Evolutionary conservation across 2,797 vertebrate genomes (phyloP).

Genomic region (Ciconia nigra): DNA sequence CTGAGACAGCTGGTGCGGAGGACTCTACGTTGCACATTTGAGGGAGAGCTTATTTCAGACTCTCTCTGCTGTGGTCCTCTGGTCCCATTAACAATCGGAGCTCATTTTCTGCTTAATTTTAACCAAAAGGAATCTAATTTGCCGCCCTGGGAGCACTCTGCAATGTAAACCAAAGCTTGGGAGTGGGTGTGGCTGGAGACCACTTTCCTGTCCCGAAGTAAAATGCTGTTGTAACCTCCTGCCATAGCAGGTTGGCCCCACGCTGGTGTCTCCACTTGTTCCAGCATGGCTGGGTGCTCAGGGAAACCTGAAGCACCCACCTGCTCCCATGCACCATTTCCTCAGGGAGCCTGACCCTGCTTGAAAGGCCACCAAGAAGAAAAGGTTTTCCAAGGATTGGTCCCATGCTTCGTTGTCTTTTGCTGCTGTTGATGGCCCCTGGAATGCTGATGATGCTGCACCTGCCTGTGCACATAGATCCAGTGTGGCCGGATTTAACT

Average conservation of each 20-base stretch:
- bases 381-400: background rate
- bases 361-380: background rate
- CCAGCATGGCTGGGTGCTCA: background rate
- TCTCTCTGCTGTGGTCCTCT: background rate
- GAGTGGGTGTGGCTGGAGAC: background rate
- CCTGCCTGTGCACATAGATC: background rate
- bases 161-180: background rate
- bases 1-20: background rate
- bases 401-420: background rate
- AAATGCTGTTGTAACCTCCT: background rate
- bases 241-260: background rate
- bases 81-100: background rate
- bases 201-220: background rate
- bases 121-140: background rate
- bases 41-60: background rate
- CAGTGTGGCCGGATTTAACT: background rate
- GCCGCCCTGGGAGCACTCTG: rapidly evolving
- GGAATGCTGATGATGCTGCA: background rate
- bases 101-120: background rate
- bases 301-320: background rate
- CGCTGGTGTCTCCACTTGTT: background rate
- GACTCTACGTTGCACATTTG: background rate
- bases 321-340: rapidly evolving
- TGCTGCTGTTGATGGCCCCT: background rate
- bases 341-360: background rate